Percentiles rank a stretch among this genome's conserved stretches.
These are phyloP conservation scores for Cyrtorhinus lividipennis DNA, from an alignment of 1,140 invertebrate species.

Conservation along the genomic window DNA sequence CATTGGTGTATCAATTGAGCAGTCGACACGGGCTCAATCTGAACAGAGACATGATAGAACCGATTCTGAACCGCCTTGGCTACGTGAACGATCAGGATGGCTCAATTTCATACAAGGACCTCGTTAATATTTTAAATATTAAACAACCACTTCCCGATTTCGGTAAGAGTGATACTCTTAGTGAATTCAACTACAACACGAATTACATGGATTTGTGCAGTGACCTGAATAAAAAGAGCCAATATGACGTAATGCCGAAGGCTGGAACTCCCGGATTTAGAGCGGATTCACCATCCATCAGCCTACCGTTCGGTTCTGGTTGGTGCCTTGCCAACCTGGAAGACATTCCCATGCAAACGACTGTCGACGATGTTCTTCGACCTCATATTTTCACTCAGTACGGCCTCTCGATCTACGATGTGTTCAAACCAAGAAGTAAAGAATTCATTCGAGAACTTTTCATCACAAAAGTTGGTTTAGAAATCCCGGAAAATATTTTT, in stretches of 20 bases:
- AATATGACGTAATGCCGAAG: background rate
- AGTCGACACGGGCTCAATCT: background rate
- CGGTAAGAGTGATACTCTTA: background rate
- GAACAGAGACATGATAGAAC: background rate
- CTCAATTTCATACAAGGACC: background rate
- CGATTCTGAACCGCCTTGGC: background rate
- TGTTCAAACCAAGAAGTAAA: background rate
- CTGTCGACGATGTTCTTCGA: conserved; percentile 6
- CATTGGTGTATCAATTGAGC: background rate
- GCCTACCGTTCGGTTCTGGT: background rate
- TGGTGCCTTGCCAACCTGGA: conserved; percentile 8
- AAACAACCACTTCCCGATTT: background rate
- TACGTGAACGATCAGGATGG: background rate
- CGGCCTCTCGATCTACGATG: conserved; percentile 1
- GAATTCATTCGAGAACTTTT: conserved; percentile 13
- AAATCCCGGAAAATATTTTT: conserved; percentile 20
- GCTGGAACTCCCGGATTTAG: background rate
- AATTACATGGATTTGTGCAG: background rate
- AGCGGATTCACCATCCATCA: background rate
- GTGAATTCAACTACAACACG: background rate
- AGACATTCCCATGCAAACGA: conserved; percentile 11
- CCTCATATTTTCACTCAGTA: conserved; percentile 20
- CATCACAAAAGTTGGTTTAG: conserved; percentile 12
- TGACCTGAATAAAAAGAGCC: background rate
- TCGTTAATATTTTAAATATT: background rate